A percentile compares a stretch with the other conserved stretches of the same genome.
These are phyloP conservation scores for Apis florea DNA, from an alignment of 1,140 invertebrate genomes.

Conservation along the genomic window DNA sequence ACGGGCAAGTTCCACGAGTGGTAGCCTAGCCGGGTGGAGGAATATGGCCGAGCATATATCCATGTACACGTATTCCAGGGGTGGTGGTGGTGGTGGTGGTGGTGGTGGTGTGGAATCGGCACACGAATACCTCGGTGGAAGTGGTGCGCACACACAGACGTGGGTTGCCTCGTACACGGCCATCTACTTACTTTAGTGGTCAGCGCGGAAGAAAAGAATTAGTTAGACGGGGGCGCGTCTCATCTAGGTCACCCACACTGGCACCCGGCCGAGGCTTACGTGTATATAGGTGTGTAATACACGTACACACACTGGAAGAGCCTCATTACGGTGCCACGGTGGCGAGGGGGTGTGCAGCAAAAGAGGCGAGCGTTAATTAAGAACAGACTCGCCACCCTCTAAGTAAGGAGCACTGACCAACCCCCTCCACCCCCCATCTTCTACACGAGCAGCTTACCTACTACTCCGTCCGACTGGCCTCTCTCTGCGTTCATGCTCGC, in stretches of 20 bases:
- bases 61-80: slow-evolving; percentile 15
- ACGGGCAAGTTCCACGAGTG: slow-evolving; percentile 39
- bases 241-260: slow-evolving; percentile 78
- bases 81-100: too few species aligned
- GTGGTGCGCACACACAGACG: slow-evolving; percentile 27
- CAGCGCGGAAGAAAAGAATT: slow-evolving; percentile 80
- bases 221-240: slow-evolving; percentile 79
- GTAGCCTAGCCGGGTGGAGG: slow-evolving; percentile 12
- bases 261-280: slow-evolving; percentile 53
- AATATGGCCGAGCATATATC: slow-evolving; percentile 49
- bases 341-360: slow-evolving; percentile 78
- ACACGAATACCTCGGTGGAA: slow-evolving; percentile 13
- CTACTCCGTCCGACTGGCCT: slow-evolving; percentile 33
- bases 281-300: slow-evolving; percentile 60
- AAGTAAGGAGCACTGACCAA: slow-evolving; percentile 79
- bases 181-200: slow-evolving; percentile 80
- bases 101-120: neutral
- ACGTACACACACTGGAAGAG: slow-evolving; percentile 66
- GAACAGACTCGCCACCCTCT: slow-evolving; percentile 80
- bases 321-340: slow-evolving; percentile 77
- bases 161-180: slow-evolving; percentile 69
- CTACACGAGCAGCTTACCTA: slow-evolving; percentile 51
- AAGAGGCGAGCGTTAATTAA: slow-evolving; percentile 81
- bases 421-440: slow-evolving; percentile 48
- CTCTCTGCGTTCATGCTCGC: slow-evolving; percentile 62